Evolutionary conservation across 2,797 vertebrate species (phyloP), one percentile per base, ranked within the genome.

Genomic region (Threskiornis aethiopicus): DNA sequence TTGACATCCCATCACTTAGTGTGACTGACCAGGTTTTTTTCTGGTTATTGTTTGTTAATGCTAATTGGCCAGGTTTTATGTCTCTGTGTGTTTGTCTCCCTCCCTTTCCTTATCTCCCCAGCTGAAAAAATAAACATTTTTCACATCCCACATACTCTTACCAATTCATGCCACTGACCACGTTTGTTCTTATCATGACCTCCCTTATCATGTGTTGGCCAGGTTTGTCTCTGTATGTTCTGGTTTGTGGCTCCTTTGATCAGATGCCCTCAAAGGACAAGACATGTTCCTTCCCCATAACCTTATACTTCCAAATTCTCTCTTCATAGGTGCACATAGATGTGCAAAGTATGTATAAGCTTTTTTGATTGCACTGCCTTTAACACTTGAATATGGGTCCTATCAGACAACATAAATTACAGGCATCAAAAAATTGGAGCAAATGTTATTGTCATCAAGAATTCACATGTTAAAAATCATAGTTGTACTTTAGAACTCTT

Each of bases 81-180:
- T 24, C 20, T 80, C 35, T 76, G 22, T 73, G 12, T 81, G 31
- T 33, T 73, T 79, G 13, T 65, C 16, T 67, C 15, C 3, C 6
- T n/a, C 31, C 2, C 5, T 58, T 39, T 79, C 28, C 13, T 70
- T 29, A 70, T 29, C 2, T 2, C 0, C 1, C 1, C 3, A 22
- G 22, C 9, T 3, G 31, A 54, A 14, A 57, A 88, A 62, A n/a
- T 24, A 57, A 81, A 16, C 1, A 11, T 44, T 58, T 71, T 71
- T 64, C 24, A 73, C 6, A 37, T 16, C 9, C 11, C 39, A 49
- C 5, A 22, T 46, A 33, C 5, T n/a, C 29, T 51, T 89, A 24
- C 6, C 4, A 65, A 11, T 44, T 73, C 5, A 33, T 51, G 19
- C 14, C 11, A 28, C 7, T 33, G 33, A 35, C 11, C 16, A 54